Evolutionary conservation across 2,888 invertebrate genomes (phyloP).

Genomic region (Eupsilia transversa): DNA sequence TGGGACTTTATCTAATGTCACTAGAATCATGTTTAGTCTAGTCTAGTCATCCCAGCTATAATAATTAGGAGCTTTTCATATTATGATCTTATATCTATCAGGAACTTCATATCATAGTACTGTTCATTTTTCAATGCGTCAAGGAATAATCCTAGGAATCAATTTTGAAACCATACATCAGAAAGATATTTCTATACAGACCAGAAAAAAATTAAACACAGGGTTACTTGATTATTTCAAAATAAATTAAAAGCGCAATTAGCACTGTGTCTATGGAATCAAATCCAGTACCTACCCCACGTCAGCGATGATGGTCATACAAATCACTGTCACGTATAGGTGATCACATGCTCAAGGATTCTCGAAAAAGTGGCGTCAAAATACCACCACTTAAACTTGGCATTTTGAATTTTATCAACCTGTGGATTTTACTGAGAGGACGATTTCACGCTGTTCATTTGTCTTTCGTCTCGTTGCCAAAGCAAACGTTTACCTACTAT

Average conservation of each 20-base stretch:
- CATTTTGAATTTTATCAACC: slow-evolving; percentile 48
- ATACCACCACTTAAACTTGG: slow-evolving; percentile 18
- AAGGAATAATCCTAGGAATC: not conserved
- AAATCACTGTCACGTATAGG: not conserved
- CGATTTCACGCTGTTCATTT: slow-evolving; percentile 26
- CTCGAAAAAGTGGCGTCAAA: slow-evolving; percentile 3
- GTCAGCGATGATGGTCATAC: not conserved
- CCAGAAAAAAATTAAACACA: not conserved
- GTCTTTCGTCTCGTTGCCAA: slow-evolving; percentile 5
- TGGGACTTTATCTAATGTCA: not conserved
- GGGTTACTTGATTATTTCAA: not conserved
- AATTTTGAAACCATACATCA: too few species aligned
- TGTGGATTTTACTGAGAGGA: slow-evolving; percentile 46
- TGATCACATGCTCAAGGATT: too few species aligned
- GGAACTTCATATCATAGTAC: not conserved
- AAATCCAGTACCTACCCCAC: too few species aligned
- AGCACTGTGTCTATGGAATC: not conserved
- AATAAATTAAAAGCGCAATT: not conserved
- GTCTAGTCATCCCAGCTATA: not conserved
- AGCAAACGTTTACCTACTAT: slow-evolving; percentile 2
- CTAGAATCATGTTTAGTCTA: not conserved
- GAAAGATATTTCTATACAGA: not conserved
- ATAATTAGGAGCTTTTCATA: not conserved
- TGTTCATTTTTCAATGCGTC: not conserved
- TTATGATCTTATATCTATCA: not conserved